Evolutionary conservation across 2,888 invertebrate genomes (phyloP).

Genomic region (Caenorhabditis sinica): DNA sequence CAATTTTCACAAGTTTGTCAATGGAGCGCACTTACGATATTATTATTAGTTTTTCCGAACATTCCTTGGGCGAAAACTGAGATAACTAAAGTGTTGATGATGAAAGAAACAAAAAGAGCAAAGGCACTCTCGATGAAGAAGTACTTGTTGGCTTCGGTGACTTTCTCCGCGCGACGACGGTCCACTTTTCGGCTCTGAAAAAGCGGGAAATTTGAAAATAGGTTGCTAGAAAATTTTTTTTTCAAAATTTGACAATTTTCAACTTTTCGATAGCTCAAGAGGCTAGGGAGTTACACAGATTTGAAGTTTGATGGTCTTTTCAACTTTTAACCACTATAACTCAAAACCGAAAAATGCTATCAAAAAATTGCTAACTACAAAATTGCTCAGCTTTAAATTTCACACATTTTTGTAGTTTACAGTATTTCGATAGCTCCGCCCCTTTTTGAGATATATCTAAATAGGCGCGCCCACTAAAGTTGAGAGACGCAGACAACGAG

Average conservation of each 20-base stretch:
- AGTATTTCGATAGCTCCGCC: background rate
- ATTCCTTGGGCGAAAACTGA: constrained; percentile 92
- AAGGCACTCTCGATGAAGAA: constrained; percentile 90
- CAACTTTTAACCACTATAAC: background rate
- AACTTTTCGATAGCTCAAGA: too few relatives aligned
- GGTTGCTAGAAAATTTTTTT: too few relatives aligned
- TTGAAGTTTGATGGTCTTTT: too few relatives aligned
- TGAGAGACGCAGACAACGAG: too few relatives aligned
- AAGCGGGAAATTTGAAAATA: background rate
- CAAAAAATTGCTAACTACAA: background rate
- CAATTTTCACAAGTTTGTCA: background rate
- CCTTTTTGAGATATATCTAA: background rate
- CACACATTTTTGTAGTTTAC: background rate
- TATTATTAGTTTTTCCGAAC: constrained; percentile 87
- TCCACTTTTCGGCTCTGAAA: constrained; percentile 90
- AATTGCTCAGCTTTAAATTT: background rate
- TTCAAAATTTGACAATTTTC: background rate
- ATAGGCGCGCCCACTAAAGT: background rate
- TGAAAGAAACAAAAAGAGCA: constrained; percentile 90
- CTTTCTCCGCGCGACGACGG: constrained; percentile 88
- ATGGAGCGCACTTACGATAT: constrained; percentile 73
- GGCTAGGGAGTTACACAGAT: too few relatives aligned
- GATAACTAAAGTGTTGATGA: constrained; percentile 93
- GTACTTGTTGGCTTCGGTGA: constrained; percentile 92
- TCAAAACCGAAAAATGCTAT: background rate